Conservation (phyloP, 2,113 vertebrate genomes). For the Galemys pyrenaicus region DNA sequence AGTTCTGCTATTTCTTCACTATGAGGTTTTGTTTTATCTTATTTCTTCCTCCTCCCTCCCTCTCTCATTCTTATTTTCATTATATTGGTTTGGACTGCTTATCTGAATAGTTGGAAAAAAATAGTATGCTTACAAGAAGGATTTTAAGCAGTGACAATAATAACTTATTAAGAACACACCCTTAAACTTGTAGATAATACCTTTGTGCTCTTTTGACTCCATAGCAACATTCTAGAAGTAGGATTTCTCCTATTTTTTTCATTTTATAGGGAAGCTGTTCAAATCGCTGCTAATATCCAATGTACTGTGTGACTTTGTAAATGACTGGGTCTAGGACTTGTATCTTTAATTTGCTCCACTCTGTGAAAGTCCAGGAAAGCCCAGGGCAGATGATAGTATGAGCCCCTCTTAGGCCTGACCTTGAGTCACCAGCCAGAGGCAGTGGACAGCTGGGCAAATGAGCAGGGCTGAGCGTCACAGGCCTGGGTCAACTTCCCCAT, state of each 20-base stretch:
- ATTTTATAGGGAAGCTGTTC: not conserved
- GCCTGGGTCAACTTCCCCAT: no score
- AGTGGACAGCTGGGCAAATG: no score
- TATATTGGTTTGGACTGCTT: not conserved
- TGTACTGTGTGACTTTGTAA: not conserved
- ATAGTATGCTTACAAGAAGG: not conserved
- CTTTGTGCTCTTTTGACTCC: not conserved
- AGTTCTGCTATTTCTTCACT: not conserved
- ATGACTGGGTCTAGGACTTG: not conserved
- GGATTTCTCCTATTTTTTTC: not conserved
- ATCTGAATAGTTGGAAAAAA: not conserved
- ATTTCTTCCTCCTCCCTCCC: not conserved
- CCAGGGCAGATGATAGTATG: no score
- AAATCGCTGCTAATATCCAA: not conserved
- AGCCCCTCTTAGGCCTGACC: not conserved
- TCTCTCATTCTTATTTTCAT: not conserved
- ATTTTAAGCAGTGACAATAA: not conserved
- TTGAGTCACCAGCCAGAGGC: not conserved
- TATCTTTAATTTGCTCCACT: not conserved
- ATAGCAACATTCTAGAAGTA: not conserved
- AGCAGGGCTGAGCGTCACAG: no score
- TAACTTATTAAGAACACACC: not conserved
- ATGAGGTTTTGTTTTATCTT: not conserved
- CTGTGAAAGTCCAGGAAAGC: not conserved
- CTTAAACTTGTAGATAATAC: not conserved